Evolutionary conservation across 2,888 invertebrate genomes (phyloP).

Genomic region (Agonopterix subpropinquella): DNA sequence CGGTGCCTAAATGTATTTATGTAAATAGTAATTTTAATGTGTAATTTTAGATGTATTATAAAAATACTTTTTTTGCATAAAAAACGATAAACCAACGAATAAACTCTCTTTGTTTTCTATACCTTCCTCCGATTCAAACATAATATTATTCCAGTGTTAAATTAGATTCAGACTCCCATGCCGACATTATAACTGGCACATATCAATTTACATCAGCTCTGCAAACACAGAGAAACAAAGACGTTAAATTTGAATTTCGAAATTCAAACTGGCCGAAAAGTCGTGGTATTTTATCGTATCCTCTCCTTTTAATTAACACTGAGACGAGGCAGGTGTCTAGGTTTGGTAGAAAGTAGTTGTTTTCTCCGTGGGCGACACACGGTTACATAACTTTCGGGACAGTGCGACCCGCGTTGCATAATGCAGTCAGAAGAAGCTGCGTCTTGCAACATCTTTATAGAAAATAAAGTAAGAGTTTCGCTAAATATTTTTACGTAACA

Average conservation of each 20-base stretch:
- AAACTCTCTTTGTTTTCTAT: not conserved
- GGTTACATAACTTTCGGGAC: conserved; percentile 40
- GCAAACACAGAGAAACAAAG: conserved; percentile 12
- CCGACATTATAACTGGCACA: not conserved
- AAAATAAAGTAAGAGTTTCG: conserved; percentile 58
- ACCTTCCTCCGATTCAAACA: not conserved
- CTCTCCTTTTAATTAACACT: conserved; percentile 19
- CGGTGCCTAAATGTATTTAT: conserved; percentile 77
- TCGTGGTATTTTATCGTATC: conserved; percentile 27
- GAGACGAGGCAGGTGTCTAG: conserved; percentile 33
- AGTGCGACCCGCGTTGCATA: conserved; percentile 64
- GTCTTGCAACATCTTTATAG: conserved; percentile 56
- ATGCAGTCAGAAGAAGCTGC: conserved; percentile 47
- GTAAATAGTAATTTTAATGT: conserved; percentile 76
- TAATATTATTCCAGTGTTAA: not conserved
- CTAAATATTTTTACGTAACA: conserved; percentile 62
- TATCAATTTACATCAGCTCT: conserved; percentile 11
- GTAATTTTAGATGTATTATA: conserved; percentile 71
- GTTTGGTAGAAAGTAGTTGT: conserved; percentile 62
- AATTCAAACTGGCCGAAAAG: conserved; percentile 16
- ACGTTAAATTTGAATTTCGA: conserved; percentile 12
- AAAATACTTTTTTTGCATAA: conserved; percentile 68
- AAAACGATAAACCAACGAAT: conserved; percentile 50
- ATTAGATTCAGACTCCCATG: not conserved
- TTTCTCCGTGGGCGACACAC: conserved; percentile 33